Evolutionary conservation across 1,140 invertebrate species (phyloP), one percentile per base, ranked within the genome.

Genomic region (Drosophila equinoxialis): DNA sequence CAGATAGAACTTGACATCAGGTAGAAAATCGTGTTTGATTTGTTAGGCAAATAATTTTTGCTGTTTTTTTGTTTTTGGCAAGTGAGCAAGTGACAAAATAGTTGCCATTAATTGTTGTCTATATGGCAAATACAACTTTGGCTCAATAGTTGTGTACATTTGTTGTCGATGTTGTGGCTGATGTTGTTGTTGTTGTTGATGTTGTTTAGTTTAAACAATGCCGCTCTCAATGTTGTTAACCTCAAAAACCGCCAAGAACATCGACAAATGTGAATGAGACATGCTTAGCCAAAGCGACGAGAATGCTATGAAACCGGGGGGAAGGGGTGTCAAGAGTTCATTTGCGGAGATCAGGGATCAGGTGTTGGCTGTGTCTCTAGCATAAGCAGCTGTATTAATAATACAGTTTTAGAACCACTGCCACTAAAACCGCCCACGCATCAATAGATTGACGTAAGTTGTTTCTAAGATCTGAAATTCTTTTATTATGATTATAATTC

Each of bases 181-280:
- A 61, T 70, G 63, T 57, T 54, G 30, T 64, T 74, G 20, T 23
- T 51, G 45, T 51, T 0, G 17, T 1, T 23, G 45, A 61, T 70
- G 63, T 57, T 54, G 30, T 64, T 74, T 20, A 37, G 33, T 37
- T 71, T 62, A 66, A 69, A 90, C 78, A 90, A 81, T 77, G 69
- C 78, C 77, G 78, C 66, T 71, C 55, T 67, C 81, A 82, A 90
- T 83, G 82, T 74, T 90, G 86, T 90, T 90, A 86, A 81, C 87
- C 87, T 90, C 82, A 90, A 84, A 90, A 90, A 90, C 86, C 87
- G 77, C 84, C 84, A 90, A 89, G 84, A 89, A 89, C 84, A 81
- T 81, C 84, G 89, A 78, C 80, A 84, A 75, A 74, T 86, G 65
- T 69, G 79, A 77, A 77, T 77, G 76, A 73, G 69, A 68, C n/a